Evolutionary conservation across 1,140 invertebrate species (phyloP), one percentile per base, ranked within the genome.

Genomic region (Lordiphosa collinella): DNA sequence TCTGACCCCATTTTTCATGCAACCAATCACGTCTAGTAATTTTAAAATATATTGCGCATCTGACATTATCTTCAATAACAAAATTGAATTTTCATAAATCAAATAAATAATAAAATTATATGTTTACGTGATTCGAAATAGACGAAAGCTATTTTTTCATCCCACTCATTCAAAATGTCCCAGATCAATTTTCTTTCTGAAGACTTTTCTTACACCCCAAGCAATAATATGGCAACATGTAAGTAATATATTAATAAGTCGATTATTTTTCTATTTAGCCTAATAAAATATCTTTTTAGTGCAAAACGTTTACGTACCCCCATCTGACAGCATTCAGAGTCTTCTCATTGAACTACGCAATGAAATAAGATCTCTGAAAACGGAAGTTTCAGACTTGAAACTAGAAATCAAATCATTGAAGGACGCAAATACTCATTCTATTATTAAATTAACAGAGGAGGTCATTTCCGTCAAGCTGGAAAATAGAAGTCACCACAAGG

Each of bases 61-160:
- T 48, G 54, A 44, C 41, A 53, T 64, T 29, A 32, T 8, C 11
- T 64, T 58, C n/a, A 29, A 52, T 47, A 25, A 58, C 12, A 48
- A 31, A 53, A 13, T 58, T 49, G 22, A 53, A 48, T 54, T 59
- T 38, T 10, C 2, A 14, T 58, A 37, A 58, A 34, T 36, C 10
- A 65, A 40, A 54, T 50, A 36, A 36, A 25, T 49, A 65, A 65
- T 29, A 54, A 59, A 65, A 22, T 59, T 22, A 65, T 59, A 50
- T 59, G 60, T 40, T 41, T 64, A 18, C 53, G 40, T 29, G 29
- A 36, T 50, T 59, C 56, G 22, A 2, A n/a, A n/a, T 18, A 40
- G 36, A 41, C 56, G 5, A 18, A 22, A 51, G 40, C 31, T 51
- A 36, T 35, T 50, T 49, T 22, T 49, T 36, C 29, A 49, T n/a